Evolutionary conservation across 2,888 invertebrate species (phyloP).

Genomic region (Macroteleia sp.): DNA sequence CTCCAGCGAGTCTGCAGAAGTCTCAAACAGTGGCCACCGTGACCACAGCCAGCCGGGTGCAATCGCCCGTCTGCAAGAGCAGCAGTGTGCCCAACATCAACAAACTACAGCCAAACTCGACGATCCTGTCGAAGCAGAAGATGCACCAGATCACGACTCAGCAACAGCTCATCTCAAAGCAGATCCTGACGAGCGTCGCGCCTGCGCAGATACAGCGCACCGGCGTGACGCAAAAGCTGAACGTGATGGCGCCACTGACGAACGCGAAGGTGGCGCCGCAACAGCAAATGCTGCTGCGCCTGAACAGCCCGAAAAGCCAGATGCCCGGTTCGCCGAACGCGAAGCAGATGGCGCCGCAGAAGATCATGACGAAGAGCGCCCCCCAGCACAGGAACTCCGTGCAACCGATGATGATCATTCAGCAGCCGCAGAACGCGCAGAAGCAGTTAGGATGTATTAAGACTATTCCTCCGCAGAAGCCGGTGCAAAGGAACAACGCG

Average conservation of each 20-base stretch:
- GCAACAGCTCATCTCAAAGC: constrained; percentile 59
- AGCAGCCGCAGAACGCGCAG: constrained; percentile 70
- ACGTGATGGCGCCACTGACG: constrained; percentile 51
- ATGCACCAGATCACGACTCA: constrained; percentile 20
- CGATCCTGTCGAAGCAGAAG: constrained; percentile 22
- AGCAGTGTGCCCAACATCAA: constrained; percentile 76
- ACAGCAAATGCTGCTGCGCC: constrained; percentile 75
- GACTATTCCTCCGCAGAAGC: constrained; percentile 79
- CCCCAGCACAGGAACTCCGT: constrained; percentile 25
- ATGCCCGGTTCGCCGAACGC: constrained; percentile 62
- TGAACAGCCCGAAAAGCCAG: constrained; percentile 72
- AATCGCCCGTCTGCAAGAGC: constrained; percentile 71
- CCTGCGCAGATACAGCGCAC: constrained; percentile 62
- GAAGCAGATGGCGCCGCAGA: constrained; percentile 74
- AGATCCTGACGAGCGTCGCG: constrained; percentile 58
- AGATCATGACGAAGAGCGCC: constrained; percentile 70
- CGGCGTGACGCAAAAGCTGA: constrained; percentile 42
- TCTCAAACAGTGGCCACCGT: constrained; percentile 64
- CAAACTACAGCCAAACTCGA: constrained; percentile 71
- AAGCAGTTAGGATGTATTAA: constrained; percentile 81
- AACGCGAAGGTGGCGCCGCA: constrained; percentile 68
- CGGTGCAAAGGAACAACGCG: constrained; percentile 83
- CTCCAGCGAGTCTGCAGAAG: constrained; percentile 66
- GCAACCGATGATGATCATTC: constrained; percentile 86
- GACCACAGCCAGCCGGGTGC: constrained; percentile 23